phyloP scores from a whole-genome alignment of 2,113 vertebrate species.

The Pantherophis guttatus region DNA sequence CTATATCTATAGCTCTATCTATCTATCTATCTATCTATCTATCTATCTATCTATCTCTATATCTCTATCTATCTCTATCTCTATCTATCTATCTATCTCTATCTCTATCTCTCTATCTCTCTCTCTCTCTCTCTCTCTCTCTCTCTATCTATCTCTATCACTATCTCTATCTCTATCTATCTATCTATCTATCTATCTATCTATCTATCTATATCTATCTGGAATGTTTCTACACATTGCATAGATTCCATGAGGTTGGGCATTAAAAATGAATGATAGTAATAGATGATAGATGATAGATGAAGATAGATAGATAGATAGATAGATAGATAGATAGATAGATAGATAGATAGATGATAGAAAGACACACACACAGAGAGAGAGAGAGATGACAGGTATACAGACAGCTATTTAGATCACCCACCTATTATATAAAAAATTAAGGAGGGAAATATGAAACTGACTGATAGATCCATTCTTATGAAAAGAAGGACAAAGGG shows the following conservation, averaged over 20 bases:
- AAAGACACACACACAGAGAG: neutral
- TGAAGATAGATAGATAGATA: neutral
- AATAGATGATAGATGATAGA: neutral
- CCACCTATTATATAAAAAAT: neutral
- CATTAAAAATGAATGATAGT: neutral
- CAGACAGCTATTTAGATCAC: neutral
- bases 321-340: neutral
- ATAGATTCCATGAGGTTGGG: neutral
- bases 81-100: no score
- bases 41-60: no score
- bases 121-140: no score
- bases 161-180: no score
- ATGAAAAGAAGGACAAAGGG: neutral
- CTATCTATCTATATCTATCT: no score
- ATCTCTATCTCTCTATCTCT: no score
- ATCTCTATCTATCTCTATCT: no score
- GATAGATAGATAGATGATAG: neutral
- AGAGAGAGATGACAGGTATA: neutral
- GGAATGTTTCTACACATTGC: neutral
- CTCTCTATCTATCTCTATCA: no score
- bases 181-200: no score
- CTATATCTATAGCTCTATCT: no score
- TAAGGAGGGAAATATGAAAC: neutral
- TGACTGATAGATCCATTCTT: neutral
- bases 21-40: no score